A percentile compares a stretch with the other conserved stretches of the same genome.
phyloP scores from a whole-genome alignment of 2,797 vertebrate species.

The Malacoraja senta region DNA sequence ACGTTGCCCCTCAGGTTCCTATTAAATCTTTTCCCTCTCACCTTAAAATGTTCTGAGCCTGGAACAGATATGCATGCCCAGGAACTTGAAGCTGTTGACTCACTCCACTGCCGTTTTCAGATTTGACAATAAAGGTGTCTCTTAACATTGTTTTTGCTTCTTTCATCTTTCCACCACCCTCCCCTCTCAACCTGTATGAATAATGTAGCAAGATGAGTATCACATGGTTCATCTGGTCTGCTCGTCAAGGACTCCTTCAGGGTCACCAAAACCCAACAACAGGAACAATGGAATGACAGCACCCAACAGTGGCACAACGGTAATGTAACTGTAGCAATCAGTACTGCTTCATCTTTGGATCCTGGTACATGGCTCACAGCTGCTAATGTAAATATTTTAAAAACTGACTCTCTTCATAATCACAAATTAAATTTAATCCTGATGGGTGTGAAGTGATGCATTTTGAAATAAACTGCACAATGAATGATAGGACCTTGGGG shows the following conservation, averaged over 20 bases:
- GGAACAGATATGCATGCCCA: too few relatives aligned
- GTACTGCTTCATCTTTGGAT: background rate
- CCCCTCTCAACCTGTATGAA: background rate
- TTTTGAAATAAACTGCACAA: too few relatives aligned
- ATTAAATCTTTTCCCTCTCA: too few relatives aligned
- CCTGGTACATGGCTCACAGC: too few relatives aligned
- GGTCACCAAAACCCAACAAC: slow-evolving; percentile 70
- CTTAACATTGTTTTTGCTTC: slow-evolving; percentile 41
- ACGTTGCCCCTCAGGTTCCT: too few relatives aligned
- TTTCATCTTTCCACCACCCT: slow-evolving; percentile 36
- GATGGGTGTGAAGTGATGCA: too few relatives aligned
- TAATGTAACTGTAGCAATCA: background rate
- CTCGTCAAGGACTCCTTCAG: slow-evolving; percentile 79
- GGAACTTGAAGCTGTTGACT: too few relatives aligned
- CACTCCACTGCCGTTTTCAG: background rate
- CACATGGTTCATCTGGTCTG: slow-evolving; percentile 96
- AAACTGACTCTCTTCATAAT: background rate
- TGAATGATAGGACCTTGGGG: too few relatives aligned
- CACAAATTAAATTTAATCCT: background rate
- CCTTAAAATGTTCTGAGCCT: too few relatives aligned
- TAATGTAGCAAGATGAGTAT: slow-evolving; percentile 83
- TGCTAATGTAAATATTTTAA: background rate
- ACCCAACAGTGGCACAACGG: slow-evolving; percentile 44
- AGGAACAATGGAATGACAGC: slow-evolving; percentile 55
- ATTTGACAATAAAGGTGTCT: background rate